Evolutionary conservation across 64 coral and sea anemone species (phyloP).

Genomic region (Astreopora myriophthalma): DNA sequence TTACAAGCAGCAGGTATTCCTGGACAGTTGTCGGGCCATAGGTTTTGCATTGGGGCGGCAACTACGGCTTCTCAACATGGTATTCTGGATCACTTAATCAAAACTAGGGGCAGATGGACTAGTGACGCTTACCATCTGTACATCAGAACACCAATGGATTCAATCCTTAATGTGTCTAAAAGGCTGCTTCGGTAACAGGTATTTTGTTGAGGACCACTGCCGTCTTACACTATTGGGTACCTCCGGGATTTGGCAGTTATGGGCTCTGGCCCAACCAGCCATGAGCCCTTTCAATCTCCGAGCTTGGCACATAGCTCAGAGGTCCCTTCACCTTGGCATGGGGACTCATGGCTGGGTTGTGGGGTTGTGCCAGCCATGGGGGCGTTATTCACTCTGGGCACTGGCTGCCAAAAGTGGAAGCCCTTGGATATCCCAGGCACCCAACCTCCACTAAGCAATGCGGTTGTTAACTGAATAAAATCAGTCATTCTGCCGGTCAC

Average conservation of each 20-base stretch:
- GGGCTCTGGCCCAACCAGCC: neutral
- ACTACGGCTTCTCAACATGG: neutral
- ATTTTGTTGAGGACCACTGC: neutral
- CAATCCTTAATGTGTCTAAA: neutral
- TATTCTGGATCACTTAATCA: neutral
- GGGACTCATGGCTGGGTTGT: too few relatives aligned
- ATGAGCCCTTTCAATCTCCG: neutral
- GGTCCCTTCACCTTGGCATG: too few relatives aligned
- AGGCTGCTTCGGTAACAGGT: neutral
- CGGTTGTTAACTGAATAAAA: too few relatives aligned
- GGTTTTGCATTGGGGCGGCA: conserved; percentile 2
- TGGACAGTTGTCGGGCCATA: conserved; percentile 12
- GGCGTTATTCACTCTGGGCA: too few relatives aligned
- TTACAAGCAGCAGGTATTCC: neutral
- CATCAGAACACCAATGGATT: neutral
- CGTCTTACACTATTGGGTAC: neutral
- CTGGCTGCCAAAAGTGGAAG: too few relatives aligned
- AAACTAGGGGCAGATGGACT: conserved; percentile 14
- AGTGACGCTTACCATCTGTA: neutral
- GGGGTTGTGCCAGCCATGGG: too few relatives aligned
- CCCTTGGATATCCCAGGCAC: too few relatives aligned
- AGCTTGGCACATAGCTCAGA: too few relatives aligned
- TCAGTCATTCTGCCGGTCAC: too few relatives aligned
- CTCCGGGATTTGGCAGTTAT: neutral
- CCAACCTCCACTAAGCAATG: too few relatives aligned